A percentile compares a stretch with the other conserved stretches of the same genome.
phyloP scores from a whole-genome alignment of 2,888 invertebrate species.

The Mythimna impura region DNA sequence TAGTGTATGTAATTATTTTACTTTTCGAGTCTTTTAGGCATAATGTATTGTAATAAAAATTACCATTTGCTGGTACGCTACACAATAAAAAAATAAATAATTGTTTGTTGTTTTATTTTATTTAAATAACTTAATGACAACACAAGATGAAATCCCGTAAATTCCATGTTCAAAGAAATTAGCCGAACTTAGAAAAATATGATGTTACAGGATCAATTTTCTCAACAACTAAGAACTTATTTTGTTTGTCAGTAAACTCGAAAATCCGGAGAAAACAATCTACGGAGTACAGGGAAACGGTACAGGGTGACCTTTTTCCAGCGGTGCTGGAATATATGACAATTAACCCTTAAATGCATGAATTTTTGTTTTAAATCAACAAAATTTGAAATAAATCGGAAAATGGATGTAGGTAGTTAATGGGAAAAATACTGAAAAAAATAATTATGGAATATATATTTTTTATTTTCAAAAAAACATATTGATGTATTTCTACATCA shows the following conservation, averaged over 20 bases:
- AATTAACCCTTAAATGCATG: no score
- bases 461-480: no score
- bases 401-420: no score
- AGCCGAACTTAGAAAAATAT: not conserved
- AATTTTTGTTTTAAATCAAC: no score
- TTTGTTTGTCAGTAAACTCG: not conserved
- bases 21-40: constrained; percentile 46
- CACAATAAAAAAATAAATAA: constrained; percentile 53
- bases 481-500: no score
- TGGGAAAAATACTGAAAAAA: no score
- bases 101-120: constrained; percentile 46
- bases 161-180: not conserved
- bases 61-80: constrained; percentile 53
- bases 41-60: constrained; percentile 55
- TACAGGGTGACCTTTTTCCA: not conserved
- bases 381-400: no score
- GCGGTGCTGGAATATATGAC: not conserved
- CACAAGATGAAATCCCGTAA: not conserved
- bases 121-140: constrained; percentile 7
- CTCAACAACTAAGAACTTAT: not conserved
- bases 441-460: no score
- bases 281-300: not conserved
- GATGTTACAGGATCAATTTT: not conserved
- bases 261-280: not conserved
- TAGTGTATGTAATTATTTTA: constrained; percentile 55